These are phyloP conservation scores for Chroicocephalus ridibundus DNA, from an alignment of 2,113 vertebrate species.

Conservation along the genomic window DNA sequence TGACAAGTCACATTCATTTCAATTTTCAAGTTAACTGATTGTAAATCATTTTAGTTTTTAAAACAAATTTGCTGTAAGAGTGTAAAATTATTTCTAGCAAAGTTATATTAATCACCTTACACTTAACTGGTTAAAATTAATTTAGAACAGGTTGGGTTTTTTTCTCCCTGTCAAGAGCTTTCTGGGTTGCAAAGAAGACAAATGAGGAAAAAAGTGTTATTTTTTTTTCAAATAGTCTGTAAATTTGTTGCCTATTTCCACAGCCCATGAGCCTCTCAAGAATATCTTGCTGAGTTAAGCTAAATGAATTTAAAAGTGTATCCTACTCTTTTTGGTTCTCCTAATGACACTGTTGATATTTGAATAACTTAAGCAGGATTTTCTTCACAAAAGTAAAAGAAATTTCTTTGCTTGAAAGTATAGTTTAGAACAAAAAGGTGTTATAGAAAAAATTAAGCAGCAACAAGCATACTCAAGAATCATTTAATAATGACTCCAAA, in stretches of 20 bases:
- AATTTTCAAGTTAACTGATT: constrained; percentile 36
- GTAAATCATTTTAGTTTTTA: constrained; percentile 16
- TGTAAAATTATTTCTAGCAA: constrained; percentile 3
- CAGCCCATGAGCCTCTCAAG: neutral
- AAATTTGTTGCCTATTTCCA: neutral
- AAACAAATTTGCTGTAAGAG: neutral
- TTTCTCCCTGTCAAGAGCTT: neutral
- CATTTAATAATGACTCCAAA: neutral
- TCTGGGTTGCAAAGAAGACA: neutral
- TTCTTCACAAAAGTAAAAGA: neutral
- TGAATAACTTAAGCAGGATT: neutral
- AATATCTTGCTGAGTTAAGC: neutral
- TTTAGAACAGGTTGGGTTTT: neutral
- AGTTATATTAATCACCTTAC: constrained; percentile 34
- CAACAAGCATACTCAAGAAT: neutral
- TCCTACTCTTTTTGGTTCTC: neutral
- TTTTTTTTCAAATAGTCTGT: neutral
- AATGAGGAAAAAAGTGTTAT: neutral
- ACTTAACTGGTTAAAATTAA: constrained; percentile 7
- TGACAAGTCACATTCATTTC: constrained; percentile 33
- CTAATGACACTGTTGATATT: neutral
- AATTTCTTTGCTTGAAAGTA: neutral
- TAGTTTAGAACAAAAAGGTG: neutral
- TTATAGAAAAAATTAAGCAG: neutral
- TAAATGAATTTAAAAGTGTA: neutral